phyloP scores from a whole-genome alignment of 2,797 vertebrate species.

The Sandelia bainsii region DNA sequence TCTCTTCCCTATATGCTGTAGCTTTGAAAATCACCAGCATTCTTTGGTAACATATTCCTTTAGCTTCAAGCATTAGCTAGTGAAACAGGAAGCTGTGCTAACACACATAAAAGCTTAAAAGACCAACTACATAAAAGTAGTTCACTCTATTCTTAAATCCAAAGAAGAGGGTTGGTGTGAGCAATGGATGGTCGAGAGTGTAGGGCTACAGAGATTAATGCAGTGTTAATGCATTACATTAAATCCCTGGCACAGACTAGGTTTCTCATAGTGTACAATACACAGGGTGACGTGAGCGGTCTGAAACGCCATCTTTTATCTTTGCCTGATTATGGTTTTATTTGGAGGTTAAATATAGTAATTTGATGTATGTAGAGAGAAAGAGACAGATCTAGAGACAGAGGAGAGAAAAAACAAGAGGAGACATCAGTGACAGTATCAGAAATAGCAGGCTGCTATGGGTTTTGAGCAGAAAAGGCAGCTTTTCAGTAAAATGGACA shows the following conservation, averaged over 20 bases:
- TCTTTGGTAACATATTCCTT: slow-evolving; percentile 36
- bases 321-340: slow-evolving; percentile 33
- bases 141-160: slow-evolving; percentile 61
- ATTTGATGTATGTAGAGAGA: slow-evolving; percentile 43
- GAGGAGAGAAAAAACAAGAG: slow-evolving; percentile 20
- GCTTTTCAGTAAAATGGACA: slow-evolving; percentile 52
- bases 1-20: slow-evolving; percentile 7
- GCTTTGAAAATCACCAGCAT: slow-evolving; percentile 43
- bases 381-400: slow-evolving; percentile 18
- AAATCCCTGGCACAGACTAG: slow-evolving; percentile 56
- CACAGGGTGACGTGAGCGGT: slow-evolving; percentile 21
- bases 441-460: slow-evolving; percentile 53
- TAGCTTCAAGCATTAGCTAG: slow-evolving; percentile 34
- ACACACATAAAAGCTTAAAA: slow-evolving; percentile 35
- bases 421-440: slow-evolving; percentile 49
- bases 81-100: slow-evolving; percentile 23
- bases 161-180: slow-evolving; percentile 16
- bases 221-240: slow-evolving; percentile 69
- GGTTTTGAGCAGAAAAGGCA: slow-evolving; percentile 39
- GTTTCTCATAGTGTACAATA: slow-evolving; percentile 34
- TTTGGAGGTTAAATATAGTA: slow-evolving; percentile 62
- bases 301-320: slow-evolving; percentile 47
- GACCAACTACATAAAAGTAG: slow-evolving; percentile 54
- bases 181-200: slow-evolving; percentile 53
- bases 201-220: slow-evolving; percentile 57